These are phyloP conservation scores for Oostethus manadensis DNA, from an alignment of 2,113 vertebrate species.

Conservation along the genomic window DNA sequence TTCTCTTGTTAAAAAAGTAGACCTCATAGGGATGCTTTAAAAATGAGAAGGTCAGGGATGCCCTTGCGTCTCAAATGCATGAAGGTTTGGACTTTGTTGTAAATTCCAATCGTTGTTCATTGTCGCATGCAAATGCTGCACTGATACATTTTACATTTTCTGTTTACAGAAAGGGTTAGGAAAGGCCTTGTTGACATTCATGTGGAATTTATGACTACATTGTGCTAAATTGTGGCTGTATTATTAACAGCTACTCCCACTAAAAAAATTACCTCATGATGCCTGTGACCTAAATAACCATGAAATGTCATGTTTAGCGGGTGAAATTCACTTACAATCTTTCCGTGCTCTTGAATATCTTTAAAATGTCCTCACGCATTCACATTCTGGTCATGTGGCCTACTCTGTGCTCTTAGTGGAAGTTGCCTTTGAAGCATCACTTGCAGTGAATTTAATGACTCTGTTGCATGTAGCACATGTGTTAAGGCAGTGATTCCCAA, in stretches of 20 bases:
- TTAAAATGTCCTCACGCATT: slow-evolving; percentile 43
- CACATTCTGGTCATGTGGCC: slow-evolving; percentile 35
- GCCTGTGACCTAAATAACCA: slow-evolving; percentile 7
- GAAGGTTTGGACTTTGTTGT: slow-evolving; percentile 50
- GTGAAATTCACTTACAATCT: slow-evolving; percentile 25
- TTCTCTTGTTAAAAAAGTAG: slow-evolving; percentile 59
- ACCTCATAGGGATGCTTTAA: slow-evolving; percentile 42
- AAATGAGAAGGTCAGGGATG: slow-evolving; percentile 16
- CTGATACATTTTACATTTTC: slow-evolving; percentile 20
- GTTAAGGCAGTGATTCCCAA: too few relatives aligned
- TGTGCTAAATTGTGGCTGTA: slow-evolving; percentile 7
- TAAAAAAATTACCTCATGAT: slow-evolving; percentile 5
- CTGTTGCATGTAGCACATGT: slow-evolving; percentile 13
- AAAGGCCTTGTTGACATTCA: neutral
- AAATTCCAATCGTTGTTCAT: slow-evolving; percentile 41
- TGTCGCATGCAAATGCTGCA: slow-evolving; percentile 33
- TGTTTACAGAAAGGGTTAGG: slow-evolving; percentile 7
- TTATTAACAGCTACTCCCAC: slow-evolving; percentile 10
- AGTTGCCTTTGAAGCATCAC: slow-evolving; percentile 43
- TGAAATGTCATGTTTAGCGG: slow-evolving; percentile 4
- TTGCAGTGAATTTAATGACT: slow-evolving; percentile 42
- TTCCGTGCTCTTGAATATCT: slow-evolving; percentile 31
- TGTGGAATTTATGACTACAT: slow-evolving; percentile 14
- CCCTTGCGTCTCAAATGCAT: slow-evolving; percentile 44
- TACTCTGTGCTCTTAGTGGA: slow-evolving; percentile 45